Base-by-base conservation (phyloP, 2,113 vertebrate genomes). In the Psettodes erumei region DNA sequence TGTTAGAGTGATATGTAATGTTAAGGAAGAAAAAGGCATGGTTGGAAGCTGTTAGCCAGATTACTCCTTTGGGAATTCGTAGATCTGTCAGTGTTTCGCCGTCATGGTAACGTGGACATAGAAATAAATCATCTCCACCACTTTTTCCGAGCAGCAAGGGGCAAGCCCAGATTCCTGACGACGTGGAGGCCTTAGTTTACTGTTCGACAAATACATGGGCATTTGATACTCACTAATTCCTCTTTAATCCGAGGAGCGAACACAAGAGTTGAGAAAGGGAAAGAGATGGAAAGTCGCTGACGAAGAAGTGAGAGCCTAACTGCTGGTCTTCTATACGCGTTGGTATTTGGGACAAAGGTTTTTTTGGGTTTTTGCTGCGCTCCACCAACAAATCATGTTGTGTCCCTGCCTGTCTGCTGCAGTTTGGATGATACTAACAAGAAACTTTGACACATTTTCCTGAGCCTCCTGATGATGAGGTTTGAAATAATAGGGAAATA, bases 1-100 rank as follows among this genome's bases (percentile, higher is more conserved):
- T 84, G 75, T 92, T 93, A 92, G 56, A 47, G 42, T 72, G 33
- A 88, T 90, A 82, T 88, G 78, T 91, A 82, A 89, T 66, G 81
- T 75, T 88, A 60, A 72, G 71, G 75, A 84, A 87, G 79, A 79
- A 85, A 91, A 81, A 72, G 81, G 67, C 70, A 50, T 58, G 43
- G 35, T 84, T 88, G 59, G 84, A 89, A 84, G 86, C 89, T 91
- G 89, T 90, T 82, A 56, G 75, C 90, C 53, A 82, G 65, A 90
- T 88, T 81, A 84, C 75, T 80, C 83, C 77, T 25, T 19, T 42
- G 67, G 62, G 79, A 55, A 79, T 80, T 77, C 81, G 68, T 55
- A 81, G 62, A 82, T 88, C 78, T 32, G 66, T 90, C 81, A 78
- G 21, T 81, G 83, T 86, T 86, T 86, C 60, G 33, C 79, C 15